Base-by-base conservation (phyloP, 2,888 invertebrate genomes). In the Caenorhabditis sp. region DNA sequence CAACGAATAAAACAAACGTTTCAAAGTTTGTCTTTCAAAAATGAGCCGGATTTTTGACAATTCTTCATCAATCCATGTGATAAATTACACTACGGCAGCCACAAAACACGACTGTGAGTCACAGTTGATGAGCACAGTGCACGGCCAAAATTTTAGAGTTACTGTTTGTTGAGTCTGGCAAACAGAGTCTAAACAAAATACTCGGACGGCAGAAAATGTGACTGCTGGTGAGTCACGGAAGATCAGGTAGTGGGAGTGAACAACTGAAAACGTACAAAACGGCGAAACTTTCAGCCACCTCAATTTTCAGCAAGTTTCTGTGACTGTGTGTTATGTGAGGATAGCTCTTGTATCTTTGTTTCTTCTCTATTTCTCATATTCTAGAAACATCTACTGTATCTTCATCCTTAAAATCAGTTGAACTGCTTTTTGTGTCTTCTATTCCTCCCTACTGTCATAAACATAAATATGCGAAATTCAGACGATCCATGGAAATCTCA, bases 101-200 rank as follows among this genome's bases (percentile, higher is more conserved):
- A 68, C 68, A 58, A 59, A 70, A 45, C 58, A 68, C 58, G 68
- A 9, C 35, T 70, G n/a, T n/a, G 70, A 59, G 59, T 70, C 70
- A 70, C 59, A 53, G 20, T 45, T 59, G 59, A 70, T 70, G 70
- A 70, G 59, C 59, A 37, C 70, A 41, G 70, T 68, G 37, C 41
- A 46, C 56, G 56, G 24, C 66, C 59, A 70, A 58, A 53, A 61
- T 24, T 45, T 37, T 22, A n/a, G 53, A 27, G 30, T 50, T 45
- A 50, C 52, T 70, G 70, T 70, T 70, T 70, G 70, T 52, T 32
- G 39, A 53, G n/a, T 59, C 50, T 37, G 39, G 70, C 70, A 70
- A 70, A 70, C 53, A 70, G 8, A 13, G 52, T n/a, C 15, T 30
- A 45, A 56, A 68, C 58, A 70, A 59, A 35, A 9, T 43, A 41